phyloP scores from a whole-genome alignment of 2,888 invertebrate species.

The Cantharis rustica region DNA sequence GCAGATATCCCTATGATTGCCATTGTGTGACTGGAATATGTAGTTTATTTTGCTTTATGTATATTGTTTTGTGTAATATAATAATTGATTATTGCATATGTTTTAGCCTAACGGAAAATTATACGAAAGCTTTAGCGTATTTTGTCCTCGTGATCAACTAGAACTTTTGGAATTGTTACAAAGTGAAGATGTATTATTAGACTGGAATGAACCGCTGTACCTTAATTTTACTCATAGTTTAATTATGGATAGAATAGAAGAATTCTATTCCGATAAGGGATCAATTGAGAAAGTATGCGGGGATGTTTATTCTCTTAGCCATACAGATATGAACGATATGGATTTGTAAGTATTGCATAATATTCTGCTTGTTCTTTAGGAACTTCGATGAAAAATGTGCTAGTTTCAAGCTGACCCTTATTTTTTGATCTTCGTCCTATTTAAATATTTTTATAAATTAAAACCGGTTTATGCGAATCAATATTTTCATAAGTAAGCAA shows the following conservation, averaged over 20 bases:
- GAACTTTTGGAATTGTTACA: constrained; percentile 74
- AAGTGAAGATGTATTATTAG: constrained; percentile 76
- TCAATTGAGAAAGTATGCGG: constrained; percentile 76
- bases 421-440: not conserved
- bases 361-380: not conserved
- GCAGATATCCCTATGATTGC: constrained; percentile 32
- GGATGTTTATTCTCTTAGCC: constrained; percentile 77
- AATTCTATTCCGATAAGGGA: constrained; percentile 68
- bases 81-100: constrained; percentile 5
- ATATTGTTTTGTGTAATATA: not conserved
- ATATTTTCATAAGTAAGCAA: not conserved
- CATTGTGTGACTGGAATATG: constrained; percentile 8
- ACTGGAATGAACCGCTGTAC: constrained; percentile 81
- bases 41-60: constrained; percentile 5
- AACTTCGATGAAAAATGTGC: not conserved
- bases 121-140: constrained; percentile 85
- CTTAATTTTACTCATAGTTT: constrained; percentile 84
- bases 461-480: not conserved
- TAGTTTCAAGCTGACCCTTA: not conserved
- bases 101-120: constrained; percentile 76
- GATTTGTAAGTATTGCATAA: constrained; percentile 61
- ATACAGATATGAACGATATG: constrained; percentile 62
- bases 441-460: not conserved
- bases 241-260: constrained; percentile 78
- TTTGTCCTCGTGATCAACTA: constrained; percentile 78